Base-by-base conservation (phyloP, 2,888 invertebrate species). In the Chaitophorus viminalis region DNA sequence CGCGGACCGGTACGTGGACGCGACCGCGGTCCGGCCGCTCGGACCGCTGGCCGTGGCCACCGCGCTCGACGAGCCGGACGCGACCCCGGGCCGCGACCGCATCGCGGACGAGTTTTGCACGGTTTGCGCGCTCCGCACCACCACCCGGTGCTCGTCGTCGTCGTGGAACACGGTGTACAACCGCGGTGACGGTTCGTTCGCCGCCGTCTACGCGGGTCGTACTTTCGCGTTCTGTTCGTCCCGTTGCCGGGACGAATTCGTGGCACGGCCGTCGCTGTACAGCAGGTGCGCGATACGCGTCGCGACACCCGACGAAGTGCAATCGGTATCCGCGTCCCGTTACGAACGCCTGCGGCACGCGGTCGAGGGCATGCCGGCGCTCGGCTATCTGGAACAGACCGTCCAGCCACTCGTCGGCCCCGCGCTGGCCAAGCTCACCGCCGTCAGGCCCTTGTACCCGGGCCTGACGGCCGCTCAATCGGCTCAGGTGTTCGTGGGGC, bases 81-180 rank as follows among this genome's bases (percentile, higher is more conserved):
- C 8, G 46, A 77, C 65, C 75, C 75, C 31, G 1, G 31, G 11
- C n/a, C n/a, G 9, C n/a, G n/a, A n/a, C n/a, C n/a, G 29, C 4
- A 21, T 17, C 36, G n/a, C 17, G 3, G 3, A 29, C 21, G 54
- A n/a, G 21, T 86, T 17, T 14, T 86, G 86, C 60, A 68, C 14
- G 54, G 86, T 86, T 14, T 86, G 86, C 29, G 86, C 70, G 21
- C n/a, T 86, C 14, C 46, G 46, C 39, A 39, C 39, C 6, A n/a
- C n/a, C n/a, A n/a, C n/a, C n/a, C n/a, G n/a, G n/a, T n/a, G n/a
- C n/a, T n/a, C n/a, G 39, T 0, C 60, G 39, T 21, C 78, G 3
- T 36, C 72, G 14, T 86, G 86, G 86, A 1, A 29, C 1, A 72
- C 86, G 1, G 29, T 4, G 0, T 79, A 79, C 72, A 33, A 18